Conservation (phyloP, 2,888 invertebrate species). For the Cremastobaeus sp. region DNA sequence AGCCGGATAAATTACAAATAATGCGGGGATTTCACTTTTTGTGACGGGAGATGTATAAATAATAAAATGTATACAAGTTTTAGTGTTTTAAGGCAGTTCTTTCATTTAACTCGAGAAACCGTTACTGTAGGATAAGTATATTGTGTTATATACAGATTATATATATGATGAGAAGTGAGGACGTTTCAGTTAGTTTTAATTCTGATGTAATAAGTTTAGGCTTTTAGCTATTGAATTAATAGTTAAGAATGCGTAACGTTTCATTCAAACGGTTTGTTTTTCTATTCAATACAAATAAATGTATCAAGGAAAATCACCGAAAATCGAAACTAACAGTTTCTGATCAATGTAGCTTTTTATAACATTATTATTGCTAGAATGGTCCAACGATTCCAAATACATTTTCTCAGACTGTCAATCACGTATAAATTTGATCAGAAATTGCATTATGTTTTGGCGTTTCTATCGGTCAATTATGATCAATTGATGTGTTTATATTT, state of each 20-base stretch:
- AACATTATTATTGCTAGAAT: not conserved
- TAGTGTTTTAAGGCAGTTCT: slow-evolving; percentile 42
- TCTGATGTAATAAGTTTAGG: slow-evolving; percentile 2
- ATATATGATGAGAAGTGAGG: slow-evolving; percentile 16
- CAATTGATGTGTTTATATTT: not conserved
- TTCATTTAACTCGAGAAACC: slow-evolving; percentile 26
- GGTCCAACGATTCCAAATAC: not conserved
- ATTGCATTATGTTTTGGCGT: not conserved
- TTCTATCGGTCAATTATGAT: slow-evolving; percentile 3
- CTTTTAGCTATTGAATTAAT: slow-evolving; percentile 2
- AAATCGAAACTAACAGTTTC: slow-evolving; percentile 8
- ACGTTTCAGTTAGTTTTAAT: slow-evolving; percentile 6
- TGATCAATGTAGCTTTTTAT: not conserved
- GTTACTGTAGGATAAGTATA: slow-evolving; percentile 25
- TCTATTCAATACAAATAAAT: not conserved
- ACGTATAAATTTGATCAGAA: slow-evolving; percentile 1
- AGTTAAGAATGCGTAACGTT: slow-evolving; percentile 7
- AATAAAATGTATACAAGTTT: slow-evolving; percentile 56
- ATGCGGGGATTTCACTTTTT: slow-evolving; percentile 51
- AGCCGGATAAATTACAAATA: slow-evolving; percentile 39
- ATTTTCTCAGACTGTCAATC: not conserved
- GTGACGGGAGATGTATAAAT: slow-evolving; percentile 55
- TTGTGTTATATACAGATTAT: slow-evolving; percentile 30
- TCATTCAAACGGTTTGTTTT: not conserved
- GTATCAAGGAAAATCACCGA: not conserved